phyloP scores from a whole-genome alignment of 2,797 vertebrate genomes.

The Agapornis canus region DNA sequence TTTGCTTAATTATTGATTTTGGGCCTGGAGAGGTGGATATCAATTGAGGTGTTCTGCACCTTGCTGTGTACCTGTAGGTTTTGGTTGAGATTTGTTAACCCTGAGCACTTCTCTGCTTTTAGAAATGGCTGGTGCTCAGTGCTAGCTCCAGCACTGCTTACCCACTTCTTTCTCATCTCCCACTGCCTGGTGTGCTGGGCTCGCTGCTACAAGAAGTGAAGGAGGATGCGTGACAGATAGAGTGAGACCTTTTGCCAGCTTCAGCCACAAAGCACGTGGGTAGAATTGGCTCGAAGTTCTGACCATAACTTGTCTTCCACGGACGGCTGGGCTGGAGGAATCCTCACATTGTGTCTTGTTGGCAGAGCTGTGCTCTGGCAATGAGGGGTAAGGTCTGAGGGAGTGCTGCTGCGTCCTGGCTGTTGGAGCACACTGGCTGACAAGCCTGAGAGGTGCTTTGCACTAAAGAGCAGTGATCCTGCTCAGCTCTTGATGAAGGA shows the following conservation, averaged over 20 bases:
- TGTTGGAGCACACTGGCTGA: rapidly evolving
- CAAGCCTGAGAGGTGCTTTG: neutral
- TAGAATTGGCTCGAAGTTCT: neutral
- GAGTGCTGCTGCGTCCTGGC: rapidly evolving
- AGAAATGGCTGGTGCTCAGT: neutral
- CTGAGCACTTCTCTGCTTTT: neutral
- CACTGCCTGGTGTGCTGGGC: neutral
- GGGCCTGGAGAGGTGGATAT: neutral
- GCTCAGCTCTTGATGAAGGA: rapidly evolving
- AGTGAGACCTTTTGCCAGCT: neutral
- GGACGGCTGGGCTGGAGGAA: neutral
- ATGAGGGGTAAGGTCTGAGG: rapidly evolving
- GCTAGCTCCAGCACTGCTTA: neutral
- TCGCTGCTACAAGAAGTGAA: rapidly evolving
- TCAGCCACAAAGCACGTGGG: rapidly evolving
- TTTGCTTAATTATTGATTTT: neutral
- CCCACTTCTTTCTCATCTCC: neutral
- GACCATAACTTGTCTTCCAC: neutral
- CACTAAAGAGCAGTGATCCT: rapidly evolving
- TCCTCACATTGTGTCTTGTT: neutral
- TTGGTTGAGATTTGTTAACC: neutral
- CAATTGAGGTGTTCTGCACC: neutral
- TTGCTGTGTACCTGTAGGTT: neutral
- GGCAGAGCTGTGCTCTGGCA: neutral
- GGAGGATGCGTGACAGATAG: neutral